Conservation (phyloP, 2,797 vertebrate genomes). For the Myotis planiceps region DNA sequence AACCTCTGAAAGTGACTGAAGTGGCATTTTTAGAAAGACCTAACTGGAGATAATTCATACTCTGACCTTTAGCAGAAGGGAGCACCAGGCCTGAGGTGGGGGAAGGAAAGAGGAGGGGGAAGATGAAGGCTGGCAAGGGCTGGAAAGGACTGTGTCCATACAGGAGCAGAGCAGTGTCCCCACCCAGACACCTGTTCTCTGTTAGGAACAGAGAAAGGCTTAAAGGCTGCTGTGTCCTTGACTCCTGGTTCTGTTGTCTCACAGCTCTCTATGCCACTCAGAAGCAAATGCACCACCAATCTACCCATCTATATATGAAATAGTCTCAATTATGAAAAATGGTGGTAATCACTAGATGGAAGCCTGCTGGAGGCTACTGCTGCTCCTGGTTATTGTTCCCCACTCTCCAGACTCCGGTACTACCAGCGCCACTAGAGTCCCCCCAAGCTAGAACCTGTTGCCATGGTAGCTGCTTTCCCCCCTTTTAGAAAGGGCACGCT, state of each 20-base stretch:
- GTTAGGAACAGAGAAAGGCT: not conserved
- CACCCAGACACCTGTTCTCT: not conserved
- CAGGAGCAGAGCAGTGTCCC: not conserved
- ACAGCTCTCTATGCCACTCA: not conserved
- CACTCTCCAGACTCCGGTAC: not conserved
- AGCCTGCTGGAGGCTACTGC: not conserved
- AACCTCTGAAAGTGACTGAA: not conserved
- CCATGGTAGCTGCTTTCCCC: constrained; percentile 54
- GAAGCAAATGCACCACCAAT: constrained; percentile 2
- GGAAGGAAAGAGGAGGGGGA: not conserved
- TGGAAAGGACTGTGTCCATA: not conserved
- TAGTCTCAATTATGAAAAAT: constrained; percentile 26
- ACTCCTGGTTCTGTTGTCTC: not conserved
- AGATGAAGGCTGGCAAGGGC: not conserved
- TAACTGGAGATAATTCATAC: not conserved
- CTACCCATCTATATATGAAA: not conserved
- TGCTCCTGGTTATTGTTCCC: not conserved
- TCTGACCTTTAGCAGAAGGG: not conserved
- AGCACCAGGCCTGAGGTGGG: not conserved
- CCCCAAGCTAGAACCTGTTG: constrained; percentile 33
- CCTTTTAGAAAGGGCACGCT: constrained; percentile 9
- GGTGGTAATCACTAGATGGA: not conserved
- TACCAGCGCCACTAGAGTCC: not conserved
- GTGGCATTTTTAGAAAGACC: not conserved
- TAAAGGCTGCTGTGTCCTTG: not conserved